phyloP scores from a whole-genome alignment of 2,797 vertebrate genomes.

The Tragopan temminckii region DNA sequence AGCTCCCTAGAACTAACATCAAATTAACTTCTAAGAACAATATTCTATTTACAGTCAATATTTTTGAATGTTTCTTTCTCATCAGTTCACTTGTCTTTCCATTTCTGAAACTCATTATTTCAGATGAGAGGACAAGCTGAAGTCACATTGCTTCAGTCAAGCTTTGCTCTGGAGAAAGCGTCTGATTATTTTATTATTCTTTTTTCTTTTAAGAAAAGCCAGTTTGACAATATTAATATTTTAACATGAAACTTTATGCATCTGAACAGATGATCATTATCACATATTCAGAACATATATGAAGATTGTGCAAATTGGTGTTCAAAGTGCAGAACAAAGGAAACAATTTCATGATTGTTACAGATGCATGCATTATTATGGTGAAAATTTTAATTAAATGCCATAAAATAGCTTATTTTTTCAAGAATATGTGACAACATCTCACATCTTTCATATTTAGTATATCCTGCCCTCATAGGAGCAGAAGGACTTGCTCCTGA shows the following conservation, averaged over 20 bases:
- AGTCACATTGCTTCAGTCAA: not conserved
- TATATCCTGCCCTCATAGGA: not conserved
- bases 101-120: slow-evolving; percentile 44
- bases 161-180: not conserved
- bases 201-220: not conserved
- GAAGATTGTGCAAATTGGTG: not conserved
- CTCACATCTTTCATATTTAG: not conserved
- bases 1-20: not conserved
- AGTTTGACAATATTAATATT: slow-evolving; percentile 8
- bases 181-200: no score
- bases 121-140: not conserved
- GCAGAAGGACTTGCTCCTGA: not conserved
- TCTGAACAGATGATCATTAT: not conserved
- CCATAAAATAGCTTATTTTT: slow-evolving; percentile 35
- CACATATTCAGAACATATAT: not conserved
- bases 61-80: not conserved
- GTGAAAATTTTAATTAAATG: slow-evolving; percentile 48
- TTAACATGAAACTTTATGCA: not conserved
- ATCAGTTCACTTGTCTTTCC: not conserved
- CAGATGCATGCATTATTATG: slow-evolving; percentile 47
- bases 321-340: slow-evolving; percentile 12
- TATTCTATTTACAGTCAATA: not conserved
- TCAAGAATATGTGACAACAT: slow-evolving; percentile 18
- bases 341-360: slow-evolving; percentile 17
- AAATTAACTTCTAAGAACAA: slow-evolving; percentile 40